phyloP scores from a whole-genome alignment of 2,797 vertebrate species.

The Schizopygopsis pylzovi region DNA sequence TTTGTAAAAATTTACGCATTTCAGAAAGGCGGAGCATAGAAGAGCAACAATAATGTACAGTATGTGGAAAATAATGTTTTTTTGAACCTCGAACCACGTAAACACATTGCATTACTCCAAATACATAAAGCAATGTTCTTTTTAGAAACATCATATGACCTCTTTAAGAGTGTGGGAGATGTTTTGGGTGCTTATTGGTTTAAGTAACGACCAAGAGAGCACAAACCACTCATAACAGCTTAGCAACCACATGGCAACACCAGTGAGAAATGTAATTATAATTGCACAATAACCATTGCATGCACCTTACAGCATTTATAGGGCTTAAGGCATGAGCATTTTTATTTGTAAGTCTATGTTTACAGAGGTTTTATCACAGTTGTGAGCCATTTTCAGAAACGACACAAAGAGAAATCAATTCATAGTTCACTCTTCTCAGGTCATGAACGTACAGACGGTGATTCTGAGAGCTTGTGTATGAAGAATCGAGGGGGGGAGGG shows the following conservation, averaged over 20 bases:
- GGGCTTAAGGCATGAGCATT: neutral
- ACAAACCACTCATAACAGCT: neutral
- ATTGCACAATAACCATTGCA: neutral
- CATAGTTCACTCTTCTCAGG: conserved; percentile 45
- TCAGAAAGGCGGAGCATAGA: too few species aligned
- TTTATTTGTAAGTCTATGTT: neutral
- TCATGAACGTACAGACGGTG: conserved; percentile 67
- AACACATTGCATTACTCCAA: too few species aligned
- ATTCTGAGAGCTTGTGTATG: conserved; percentile 47
- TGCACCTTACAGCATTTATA: neutral
- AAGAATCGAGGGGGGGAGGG: conserved; percentile 58
- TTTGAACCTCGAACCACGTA: too few species aligned
- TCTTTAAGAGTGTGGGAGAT: neutral
- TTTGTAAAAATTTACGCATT: too few species aligned
- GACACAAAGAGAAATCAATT: conserved; percentile 3
- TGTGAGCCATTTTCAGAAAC: neutral
- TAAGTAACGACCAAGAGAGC: neutral
- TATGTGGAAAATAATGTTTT: too few species aligned
- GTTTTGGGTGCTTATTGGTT: neutral
- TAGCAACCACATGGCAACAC: neutral
- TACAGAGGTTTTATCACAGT: neutral
- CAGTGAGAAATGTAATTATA: neutral
- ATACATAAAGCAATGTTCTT: too few species aligned
- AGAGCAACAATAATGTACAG: too few species aligned
- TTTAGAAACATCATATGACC: too few species aligned